Evolutionary conservation across 2,113 vertebrate genomes (phyloP).

Genomic region (Neogobius melanostomus): DNA sequence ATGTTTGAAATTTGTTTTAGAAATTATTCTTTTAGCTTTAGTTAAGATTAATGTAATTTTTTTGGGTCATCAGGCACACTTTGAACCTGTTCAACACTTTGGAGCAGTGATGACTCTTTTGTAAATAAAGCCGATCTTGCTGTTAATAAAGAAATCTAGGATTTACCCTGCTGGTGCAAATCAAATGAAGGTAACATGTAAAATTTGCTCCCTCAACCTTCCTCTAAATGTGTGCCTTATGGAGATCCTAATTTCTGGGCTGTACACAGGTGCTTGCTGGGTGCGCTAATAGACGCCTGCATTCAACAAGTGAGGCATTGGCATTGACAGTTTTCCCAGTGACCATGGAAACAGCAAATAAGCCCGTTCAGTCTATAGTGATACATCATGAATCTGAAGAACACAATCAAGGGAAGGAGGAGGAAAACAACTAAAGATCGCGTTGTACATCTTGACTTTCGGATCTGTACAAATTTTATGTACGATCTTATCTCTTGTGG

Average conservation of each 20-base stretch:
- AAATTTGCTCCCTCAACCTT: neutral
- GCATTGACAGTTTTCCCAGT: slow-evolving; percentile 57
- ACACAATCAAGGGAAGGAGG: slow-evolving; percentile 2
- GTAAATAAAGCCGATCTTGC: no score
- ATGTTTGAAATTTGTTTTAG: no score
- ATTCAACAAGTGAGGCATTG: slow-evolving; percentile 40
- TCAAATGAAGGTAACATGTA: neutral
- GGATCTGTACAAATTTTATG: neutral
- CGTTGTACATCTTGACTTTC: slow-evolving; percentile 28
- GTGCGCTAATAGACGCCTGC: slow-evolving; percentile 36
- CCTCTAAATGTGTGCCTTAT: neutral
- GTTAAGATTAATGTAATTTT: no score
- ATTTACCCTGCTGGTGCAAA: no score
- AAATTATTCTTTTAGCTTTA: no score
- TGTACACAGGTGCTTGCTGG: slow-evolving; percentile 16
- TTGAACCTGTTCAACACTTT: no score
- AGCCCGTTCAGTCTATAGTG: slow-evolving; percentile 37
- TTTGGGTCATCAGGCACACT: no score
- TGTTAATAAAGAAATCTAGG: no score
- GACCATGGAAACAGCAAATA: slow-evolving; percentile 65
- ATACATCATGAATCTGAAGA: slow-evolving; percentile 31
- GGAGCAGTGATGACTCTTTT: no score
- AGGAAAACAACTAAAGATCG: slow-evolving; percentile 20
- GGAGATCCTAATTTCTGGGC: neutral
- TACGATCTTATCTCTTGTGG: neutral